Evolutionary conservation across 2,113 vertebrate species (phyloP), one percentile per base, ranked within the genome.

Genomic region (Triplophysa tibetana): DNA sequence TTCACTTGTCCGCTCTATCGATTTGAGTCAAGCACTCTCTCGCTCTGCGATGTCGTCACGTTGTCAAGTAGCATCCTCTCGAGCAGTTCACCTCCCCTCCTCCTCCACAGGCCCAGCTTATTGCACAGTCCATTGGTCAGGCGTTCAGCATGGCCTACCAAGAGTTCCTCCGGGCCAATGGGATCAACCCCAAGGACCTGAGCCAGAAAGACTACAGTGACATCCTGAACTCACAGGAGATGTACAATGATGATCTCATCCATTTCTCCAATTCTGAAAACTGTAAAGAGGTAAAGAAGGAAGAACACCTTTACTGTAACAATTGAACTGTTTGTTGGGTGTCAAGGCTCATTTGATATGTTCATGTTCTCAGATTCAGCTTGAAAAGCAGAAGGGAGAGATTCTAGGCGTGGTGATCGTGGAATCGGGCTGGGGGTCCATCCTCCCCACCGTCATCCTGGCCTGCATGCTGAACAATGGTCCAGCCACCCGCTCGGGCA

Each of bases 121-220:
- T 99, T 29, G 97, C 97, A 78, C 98, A 99, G 92, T 99, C 98
- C 76, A 99, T 99, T 0, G 98, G 98, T 68, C 98, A 99, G 92
- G 98, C 97, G 68, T 99, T 99, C 89, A 99, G 98, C 0, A 98
- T 99, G 89, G 98, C 98, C 87, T 99, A 99, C 87, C 96, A 98
- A 87, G 97, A 99, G 81, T 99, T 99, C 88, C 93, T 99, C 84
- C 89, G 96, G 87, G 97, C 97, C 87, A 98, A 99, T 0, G 98
- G 98, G 86, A 99, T 99, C 89, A 98, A 99, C 88, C 98, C 98
- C 0, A 97, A 98, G 56, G 98, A 99, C 89, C 90, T 99, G 86
- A 99, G 98, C 91, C 98, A 99, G 93, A 99, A 99, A 86, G 97
- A 99, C 43, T 99, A 98, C 92, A 99, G 97, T 43, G 97, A 99